Evolutionary conservation across 2,797 vertebrate genomes (phyloP), one percentile per base, ranked within the genome.

Genomic region (Lagorchestes hirsutus): DNA sequence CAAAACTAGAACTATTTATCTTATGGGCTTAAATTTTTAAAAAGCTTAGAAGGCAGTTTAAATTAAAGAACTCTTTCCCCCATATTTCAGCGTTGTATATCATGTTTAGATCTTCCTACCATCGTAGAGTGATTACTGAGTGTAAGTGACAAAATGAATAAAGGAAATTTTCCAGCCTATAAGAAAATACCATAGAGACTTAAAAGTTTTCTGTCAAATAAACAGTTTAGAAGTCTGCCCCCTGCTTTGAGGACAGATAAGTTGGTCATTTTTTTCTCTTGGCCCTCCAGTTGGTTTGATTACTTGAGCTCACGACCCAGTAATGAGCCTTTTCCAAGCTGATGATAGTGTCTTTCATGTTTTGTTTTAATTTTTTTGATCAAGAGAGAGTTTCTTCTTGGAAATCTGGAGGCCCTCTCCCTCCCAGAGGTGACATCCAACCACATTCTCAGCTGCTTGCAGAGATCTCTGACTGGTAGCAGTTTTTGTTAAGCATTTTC

Each of bases 1-100:
- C 74, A 27, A 50, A 50, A 50, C 74, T 46, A 87, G 74, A 87
- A 46, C 22, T 87, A 10, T 27, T 46, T 27, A 11, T 87, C 74
- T 87, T 6, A 50, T 28, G 10, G 40, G 74, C n/a, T 50, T 82
- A 40, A 46, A 82, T 82, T 82, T 95, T 94, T 90, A 59, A 87
- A 92, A 50, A 57, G 10, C 92, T 55, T 74, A 10, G 28, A 90
- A 93, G 56, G 58, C 62, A 29, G 1, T 31, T 90, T 96, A 87
- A 82, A 27, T 67, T 14, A n/a, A 82, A 82, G 18, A 87, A 28
- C 40, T 24, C 16, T 46, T 92, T 16, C 62, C 50, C 50, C 93
- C 28, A 8, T 91, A 22, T 50, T 96, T 94, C 3, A 74, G 56
- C 95, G 94, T 94, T 87, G 92, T 91, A 90, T 31, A 50, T 67